These are phyloP conservation scores for Luidia sarsii DNA, from an alignment of 53 echinoderm and acorn worm genomes.

Conservation along the genomic window DNA sequence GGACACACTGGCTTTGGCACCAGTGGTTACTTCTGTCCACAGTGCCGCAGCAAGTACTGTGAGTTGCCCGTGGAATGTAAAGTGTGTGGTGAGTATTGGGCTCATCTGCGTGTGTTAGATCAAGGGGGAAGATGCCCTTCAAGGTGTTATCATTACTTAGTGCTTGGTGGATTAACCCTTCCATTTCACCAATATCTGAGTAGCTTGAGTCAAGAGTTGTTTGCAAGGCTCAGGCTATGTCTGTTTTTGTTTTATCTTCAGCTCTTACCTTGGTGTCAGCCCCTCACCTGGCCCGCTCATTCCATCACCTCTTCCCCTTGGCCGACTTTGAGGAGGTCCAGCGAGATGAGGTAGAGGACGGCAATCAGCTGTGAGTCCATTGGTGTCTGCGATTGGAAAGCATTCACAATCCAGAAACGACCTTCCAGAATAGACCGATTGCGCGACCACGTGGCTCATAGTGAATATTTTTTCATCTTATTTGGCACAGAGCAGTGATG, in stretches of 20 bases:
- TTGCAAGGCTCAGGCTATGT: background rate
- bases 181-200: too few species aligned
- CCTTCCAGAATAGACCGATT: too few species aligned
- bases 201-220: background rate
- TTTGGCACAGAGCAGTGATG: too few species aligned
- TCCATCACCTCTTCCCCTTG: constrained; percentile 95
- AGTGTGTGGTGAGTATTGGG: constrained; percentile 38
- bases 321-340: constrained; percentile 81
- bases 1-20: constrained; percentile 76
- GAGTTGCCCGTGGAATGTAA: constrained; percentile 95
- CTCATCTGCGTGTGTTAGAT: too few species aligned
- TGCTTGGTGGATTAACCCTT: too few species aligned
- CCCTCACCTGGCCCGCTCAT: constrained; percentile 96
- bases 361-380: constrained; percentile 74
- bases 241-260: constrained; percentile 9
- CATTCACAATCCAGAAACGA: too few species aligned
- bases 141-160: too few species aligned
- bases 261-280: constrained; percentile 97
- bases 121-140: too few species aligned
- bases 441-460: too few species aligned
- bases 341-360: constrained; percentile 48
- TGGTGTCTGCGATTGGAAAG: too few species aligned
- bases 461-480: too few species aligned
- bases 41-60: constrained; percentile 98
- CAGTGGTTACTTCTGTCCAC: constrained; percentile 95